Percentiles rank a stretch among this genome's conserved stretches.
These are phyloP conservation scores for Hyperopisus bebe DNA, from an alignment of 2,113 vertebrate species.

Conservation along the genomic window DNA sequence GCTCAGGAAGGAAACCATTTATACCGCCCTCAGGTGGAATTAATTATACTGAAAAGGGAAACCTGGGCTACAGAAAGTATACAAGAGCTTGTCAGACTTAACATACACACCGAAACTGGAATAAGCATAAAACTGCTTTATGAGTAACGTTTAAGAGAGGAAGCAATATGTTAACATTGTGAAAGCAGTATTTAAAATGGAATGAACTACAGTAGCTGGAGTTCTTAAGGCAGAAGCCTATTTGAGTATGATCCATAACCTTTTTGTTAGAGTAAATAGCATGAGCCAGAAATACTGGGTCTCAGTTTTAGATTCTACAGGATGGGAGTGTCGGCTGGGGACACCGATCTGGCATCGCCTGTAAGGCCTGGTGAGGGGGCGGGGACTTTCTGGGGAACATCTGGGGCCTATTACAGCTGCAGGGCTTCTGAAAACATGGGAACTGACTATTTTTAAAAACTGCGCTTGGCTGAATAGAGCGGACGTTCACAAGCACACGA, in stretches of 20 bases:
- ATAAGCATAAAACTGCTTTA: neutral
- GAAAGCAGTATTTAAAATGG: neutral
- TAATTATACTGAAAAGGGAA: neutral
- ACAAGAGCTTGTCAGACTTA: neutral
- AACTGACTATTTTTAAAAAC: constrained; percentile 61
- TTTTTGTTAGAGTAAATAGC: neutral
- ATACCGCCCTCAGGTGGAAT: neutral
- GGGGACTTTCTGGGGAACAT: constrained; percentile 66
- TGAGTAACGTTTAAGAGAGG: neutral
- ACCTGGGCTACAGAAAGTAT: neutral
- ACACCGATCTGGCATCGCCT: constrained; percentile 35
- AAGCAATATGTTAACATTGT: neutral
- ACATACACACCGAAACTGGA: neutral
- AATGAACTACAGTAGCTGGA: neutral
- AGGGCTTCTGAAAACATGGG: constrained; percentile 43
- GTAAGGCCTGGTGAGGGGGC: neutral
- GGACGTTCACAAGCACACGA: constrained; percentile 23
- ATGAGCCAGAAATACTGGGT: neutral
- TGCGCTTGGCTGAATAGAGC: constrained; percentile 13
- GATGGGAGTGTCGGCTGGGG: neutral
- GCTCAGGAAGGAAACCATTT: constrained; percentile 6
- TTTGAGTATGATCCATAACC: neutral
- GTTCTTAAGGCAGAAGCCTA: neutral
- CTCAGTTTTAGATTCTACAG: constrained; percentile 14
- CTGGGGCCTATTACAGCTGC: constrained; percentile 51